Base-by-base conservation (phyloP, 2,888 invertebrate genomes). In the Diloba caeruleocephala region DNA sequence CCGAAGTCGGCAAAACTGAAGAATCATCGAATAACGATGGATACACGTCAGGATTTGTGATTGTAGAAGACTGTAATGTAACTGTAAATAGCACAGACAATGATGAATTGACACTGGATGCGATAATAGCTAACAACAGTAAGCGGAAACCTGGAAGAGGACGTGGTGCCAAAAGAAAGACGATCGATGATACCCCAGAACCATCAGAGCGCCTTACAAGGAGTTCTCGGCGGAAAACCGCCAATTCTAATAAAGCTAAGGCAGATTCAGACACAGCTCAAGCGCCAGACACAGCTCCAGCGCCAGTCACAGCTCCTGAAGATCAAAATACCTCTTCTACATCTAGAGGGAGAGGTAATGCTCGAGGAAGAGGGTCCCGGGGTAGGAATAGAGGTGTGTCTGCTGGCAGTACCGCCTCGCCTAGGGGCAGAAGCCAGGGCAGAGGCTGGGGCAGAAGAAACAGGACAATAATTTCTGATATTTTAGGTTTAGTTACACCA, bases 31-130 rank as follows among this genome's bases (percentile, higher is more conserved):
- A 45, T 43, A 38, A 10, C 17, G 15, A 49, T 6, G 34, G 50
- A 7, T 42, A 41, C 5, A 12, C 33, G 0, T 8, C 52, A 1
- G 26, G 29, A 45, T 45, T 33, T 5, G 26, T n/a, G n/a, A n/a
- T 45, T 6, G 2, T 15, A 15, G 59, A 65, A 19, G 69, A 66
- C 1, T 53, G 34, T 3, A 70, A 74, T 45, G 33, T 23, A 4
- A 67, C 65, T 37, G 19, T 73, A 33, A 64, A 56, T 29, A 68
- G 62, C 37, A 60, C 55, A 4, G 71, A 73, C 3, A 63, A 56
- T 9, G 82, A 79, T 14, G 79, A 81, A n/a, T 58, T 64, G 26
- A 46, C 73, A 3, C 36, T 81, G 33, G 82, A 81, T 23, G 52
- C 68, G 1, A 79, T 81, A 14, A 79, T 79, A 45, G 78, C 79